Evolutionary conservation across 2,797 vertebrate genomes (phyloP), one percentile per base, ranked within the genome.

Genomic region (Steatocranus sp.): DNA sequence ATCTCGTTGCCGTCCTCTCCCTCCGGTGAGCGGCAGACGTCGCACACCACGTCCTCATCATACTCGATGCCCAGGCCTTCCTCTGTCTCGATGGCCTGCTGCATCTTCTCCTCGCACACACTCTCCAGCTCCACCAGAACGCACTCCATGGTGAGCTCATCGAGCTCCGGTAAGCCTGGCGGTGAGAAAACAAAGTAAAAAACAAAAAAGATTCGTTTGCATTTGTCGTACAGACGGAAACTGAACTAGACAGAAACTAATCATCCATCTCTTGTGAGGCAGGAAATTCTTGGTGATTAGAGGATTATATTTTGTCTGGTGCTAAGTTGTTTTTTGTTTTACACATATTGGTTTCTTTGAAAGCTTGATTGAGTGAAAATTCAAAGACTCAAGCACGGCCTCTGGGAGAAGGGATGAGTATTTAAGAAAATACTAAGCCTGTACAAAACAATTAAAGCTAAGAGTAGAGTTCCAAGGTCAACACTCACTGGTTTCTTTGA

Each of bases 1-100:
- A 99, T 99, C 95, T 99, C 98, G 8, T 99, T 99, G 91, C 98
- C 97, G 4, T 99, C 98, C 90, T 99, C 98, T 1, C 98, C 98
- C 93, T 99, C 98, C 0, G 98, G 98, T 5, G 98, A 99, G 89
- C 97, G 97, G 94, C 98, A 99, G 38, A 99, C 98, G 1, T 99
- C 98, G 3, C 98, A 99, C 87, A 99, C 98, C 41, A 99, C 98
- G 1, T 99, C 98, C 91, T 99, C 98, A 0, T 99, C 98, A 0
- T 99, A 99, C 93, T 99, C 98, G 10, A 99, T 99, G 91, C 98
- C 98, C 82, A 99, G 93, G 1, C 98, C 98, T 90, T 99, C 98
- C 94, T 99, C 97, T 0, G 97, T 97, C 92, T 98, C 97, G 4
- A 99, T 99, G 93, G 97, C 98, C 53, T 97, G 94, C 23, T 95